These are phyloP conservation scores for Oryzias javanicus DNA, from an alignment of 2,113 vertebrate species.

Conservation along the genomic window DNA sequence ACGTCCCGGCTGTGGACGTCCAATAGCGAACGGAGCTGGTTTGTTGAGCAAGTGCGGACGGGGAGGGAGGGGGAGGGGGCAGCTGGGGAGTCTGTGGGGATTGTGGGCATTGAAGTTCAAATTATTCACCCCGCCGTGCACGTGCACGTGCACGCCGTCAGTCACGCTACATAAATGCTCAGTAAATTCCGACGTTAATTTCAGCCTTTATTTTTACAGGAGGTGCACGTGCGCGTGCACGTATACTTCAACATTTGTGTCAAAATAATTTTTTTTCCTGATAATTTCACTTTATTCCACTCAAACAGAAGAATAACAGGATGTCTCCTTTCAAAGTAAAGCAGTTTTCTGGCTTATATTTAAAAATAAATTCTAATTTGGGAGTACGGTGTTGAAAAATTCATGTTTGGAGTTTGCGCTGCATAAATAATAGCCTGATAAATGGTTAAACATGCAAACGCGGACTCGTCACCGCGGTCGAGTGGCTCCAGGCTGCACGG, in stretches of 20 bases:
- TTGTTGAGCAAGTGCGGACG: conserved; percentile 58
- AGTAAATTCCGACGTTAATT: conserved; percentile 74
- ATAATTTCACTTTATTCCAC: conserved; percentile 23
- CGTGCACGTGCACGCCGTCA: conserved; percentile 58
- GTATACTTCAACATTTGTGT: conserved; percentile 19
- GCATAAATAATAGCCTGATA: not conserved
- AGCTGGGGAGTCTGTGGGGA: conserved; percentile 71
- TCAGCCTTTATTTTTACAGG: conserved; percentile 55
- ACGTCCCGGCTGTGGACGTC: conserved; percentile 34
- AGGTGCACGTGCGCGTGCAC: not conserved
- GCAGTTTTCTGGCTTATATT: no score
- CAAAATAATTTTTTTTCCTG: conserved; percentile 15
- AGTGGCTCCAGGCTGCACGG: no score
- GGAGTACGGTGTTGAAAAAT: no score
- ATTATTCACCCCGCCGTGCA: conserved; percentile 61
- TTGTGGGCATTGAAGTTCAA: conserved; percentile 84
- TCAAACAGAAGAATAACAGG: conserved; percentile 21
- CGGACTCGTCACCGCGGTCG: not conserved
- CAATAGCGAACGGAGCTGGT: conserved; percentile 49
- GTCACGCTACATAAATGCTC: conserved; percentile 78
- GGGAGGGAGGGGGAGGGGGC: conserved; percentile 27
- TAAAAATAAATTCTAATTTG: no score
- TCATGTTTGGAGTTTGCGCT: not conserved
- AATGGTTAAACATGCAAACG: conserved; percentile 11
- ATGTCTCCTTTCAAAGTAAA: not conserved